phyloP scores from a whole-genome alignment of 2,888 invertebrate genomes.

The Eristalis tenax region DNA sequence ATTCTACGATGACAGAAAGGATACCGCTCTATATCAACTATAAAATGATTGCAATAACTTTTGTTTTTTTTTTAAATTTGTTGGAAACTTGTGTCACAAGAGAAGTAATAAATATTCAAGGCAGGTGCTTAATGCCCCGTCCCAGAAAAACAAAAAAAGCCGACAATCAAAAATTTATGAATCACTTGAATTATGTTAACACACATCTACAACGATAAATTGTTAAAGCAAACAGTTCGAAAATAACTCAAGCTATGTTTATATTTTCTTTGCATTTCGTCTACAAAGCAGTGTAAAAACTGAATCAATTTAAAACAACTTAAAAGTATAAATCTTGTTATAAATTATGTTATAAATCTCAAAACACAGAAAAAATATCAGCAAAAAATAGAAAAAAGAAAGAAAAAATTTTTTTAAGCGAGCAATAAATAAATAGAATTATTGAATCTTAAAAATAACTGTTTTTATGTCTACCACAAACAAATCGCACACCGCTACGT shows the following conservation, averaged over 20 bases:
- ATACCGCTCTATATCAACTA: constrained; percentile 33
- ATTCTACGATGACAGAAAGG: constrained; percentile 49
- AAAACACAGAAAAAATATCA: constrained; percentile 49
- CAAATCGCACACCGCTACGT: not conserved
- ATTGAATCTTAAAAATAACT: constrained; percentile 61
- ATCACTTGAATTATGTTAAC: constrained; percentile 30
- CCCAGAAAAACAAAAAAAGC: not conserved
- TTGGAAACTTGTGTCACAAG: constrained; percentile 10
- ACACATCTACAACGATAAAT: constrained; percentile 30
- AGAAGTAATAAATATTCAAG: constrained; percentile 1
- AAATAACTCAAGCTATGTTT: constrained; percentile 38
- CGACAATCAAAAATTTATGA: not conserved
- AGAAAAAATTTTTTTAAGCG: constrained; percentile 21
- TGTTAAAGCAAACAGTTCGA: constrained; percentile 55
- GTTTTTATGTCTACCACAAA: constrained; percentile 55
- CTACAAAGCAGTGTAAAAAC: constrained; percentile 42
- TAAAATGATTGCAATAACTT: constrained; percentile 3
- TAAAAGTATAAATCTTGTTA: constrained; percentile 37
- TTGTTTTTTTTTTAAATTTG: constrained; percentile 18
- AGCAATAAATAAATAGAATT: constrained; percentile 66
- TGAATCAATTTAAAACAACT: constrained; percentile 35
- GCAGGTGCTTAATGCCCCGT: not conserved
- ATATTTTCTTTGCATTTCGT: constrained; percentile 24
- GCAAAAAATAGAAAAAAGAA: constrained; percentile 47
- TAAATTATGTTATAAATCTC: constrained; percentile 33